These are phyloP conservation scores for Calephelis virginiensis DNA, from an alignment of 1,140 invertebrate species.

Conservation along the genomic window DNA sequence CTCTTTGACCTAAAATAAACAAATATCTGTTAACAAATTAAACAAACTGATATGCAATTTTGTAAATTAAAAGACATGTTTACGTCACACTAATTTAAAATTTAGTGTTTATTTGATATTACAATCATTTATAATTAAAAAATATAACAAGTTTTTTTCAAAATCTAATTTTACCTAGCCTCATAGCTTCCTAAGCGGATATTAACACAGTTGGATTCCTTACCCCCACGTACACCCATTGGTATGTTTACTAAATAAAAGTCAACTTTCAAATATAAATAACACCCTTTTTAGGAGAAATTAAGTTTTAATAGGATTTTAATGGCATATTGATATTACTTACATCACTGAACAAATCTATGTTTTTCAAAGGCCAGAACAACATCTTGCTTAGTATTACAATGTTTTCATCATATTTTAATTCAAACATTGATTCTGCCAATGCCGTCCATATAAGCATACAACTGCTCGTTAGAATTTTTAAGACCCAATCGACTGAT, in stretches of 20 bases:
- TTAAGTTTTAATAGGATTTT: too few species aligned
- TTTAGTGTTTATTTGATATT: too few species aligned
- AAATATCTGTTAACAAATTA: neutral
- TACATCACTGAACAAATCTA: conserved; percentile 41
- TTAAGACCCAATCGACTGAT: conserved; percentile 34
- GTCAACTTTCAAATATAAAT: neutral
- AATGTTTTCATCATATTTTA: conserved; percentile 20
- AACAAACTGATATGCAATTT: neutral
- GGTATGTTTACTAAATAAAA: too few species aligned
- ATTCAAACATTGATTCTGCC: conserved; percentile 38
- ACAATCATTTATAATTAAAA: too few species aligned
- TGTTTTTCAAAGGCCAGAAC: conserved; percentile 42
- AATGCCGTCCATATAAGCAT: conserved; percentile 48
- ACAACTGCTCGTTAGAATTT: conserved; percentile 29
- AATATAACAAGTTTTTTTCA: too few species aligned
- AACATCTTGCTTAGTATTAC: conserved; percentile 33
- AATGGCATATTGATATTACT: conserved; percentile 23
- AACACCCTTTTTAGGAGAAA: too few species aligned
- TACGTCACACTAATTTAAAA: too few species aligned
- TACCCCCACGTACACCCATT: too few species aligned
- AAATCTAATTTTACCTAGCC: neutral
- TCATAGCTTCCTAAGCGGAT: too few species aligned
- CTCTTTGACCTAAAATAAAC: conserved; percentile 33
- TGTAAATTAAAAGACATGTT: neutral
- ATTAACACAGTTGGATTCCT: too few species aligned